A percentile compares a stretch with the other conserved stretches of the same genome.
Evolutionary conservation across 2,113 vertebrate genomes (phyloP).

Genomic region (Apaloderma vittatum): DNA sequence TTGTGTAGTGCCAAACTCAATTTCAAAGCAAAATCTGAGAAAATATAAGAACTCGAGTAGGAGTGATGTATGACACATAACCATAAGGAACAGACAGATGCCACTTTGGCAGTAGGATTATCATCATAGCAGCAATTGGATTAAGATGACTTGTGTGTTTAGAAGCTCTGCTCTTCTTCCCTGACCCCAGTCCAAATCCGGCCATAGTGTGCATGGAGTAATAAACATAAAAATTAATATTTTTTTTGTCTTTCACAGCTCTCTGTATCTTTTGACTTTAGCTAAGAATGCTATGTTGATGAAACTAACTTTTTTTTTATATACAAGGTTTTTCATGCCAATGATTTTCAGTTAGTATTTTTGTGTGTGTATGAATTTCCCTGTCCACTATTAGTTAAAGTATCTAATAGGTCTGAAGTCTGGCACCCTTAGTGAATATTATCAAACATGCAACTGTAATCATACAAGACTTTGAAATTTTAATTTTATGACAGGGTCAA

Average conservation of each 20-base stretch:
- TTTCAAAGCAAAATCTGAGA: conserved; percentile 9
- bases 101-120: background rate
- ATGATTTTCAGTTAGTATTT: background rate
- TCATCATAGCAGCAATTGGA: background rate
- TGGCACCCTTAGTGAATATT: background rate
- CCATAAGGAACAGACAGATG: background rate
- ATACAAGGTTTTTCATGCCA: background rate
- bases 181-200: background rate
- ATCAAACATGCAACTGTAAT: background rate
- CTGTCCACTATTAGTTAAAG: background rate
- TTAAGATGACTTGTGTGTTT: background rate
- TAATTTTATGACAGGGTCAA: background rate
- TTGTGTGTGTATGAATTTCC: background rate
- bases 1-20: background rate
- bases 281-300: background rate
- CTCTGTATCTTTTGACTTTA: background rate
- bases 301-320: background rate
- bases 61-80: background rate
- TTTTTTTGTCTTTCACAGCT: background rate
- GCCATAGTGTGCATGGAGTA: background rate
- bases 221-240: background rate
- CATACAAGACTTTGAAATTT: background rate
- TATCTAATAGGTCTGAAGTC: background rate
- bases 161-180: background rate
- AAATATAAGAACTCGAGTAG: background rate